These are phyloP conservation scores for Tachysurus fulvidraco DNA, from an alignment of 2,113 vertebrate genomes.

Conservation along the genomic window DNA sequence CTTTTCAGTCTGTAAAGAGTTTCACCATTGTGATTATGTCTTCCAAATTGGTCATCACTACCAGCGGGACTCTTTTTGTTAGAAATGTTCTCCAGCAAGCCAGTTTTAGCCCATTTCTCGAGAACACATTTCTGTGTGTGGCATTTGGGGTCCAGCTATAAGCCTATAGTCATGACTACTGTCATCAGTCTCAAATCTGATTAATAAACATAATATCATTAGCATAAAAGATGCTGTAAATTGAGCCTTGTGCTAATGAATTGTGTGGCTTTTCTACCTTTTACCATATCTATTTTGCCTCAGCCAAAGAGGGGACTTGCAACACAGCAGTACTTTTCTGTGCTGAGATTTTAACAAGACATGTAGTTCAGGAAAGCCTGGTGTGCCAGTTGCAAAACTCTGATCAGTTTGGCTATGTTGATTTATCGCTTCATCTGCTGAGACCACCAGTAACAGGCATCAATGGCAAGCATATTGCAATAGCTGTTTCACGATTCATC, in stretches of 20 bases:
- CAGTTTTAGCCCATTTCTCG: neutral
- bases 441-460: neutral
- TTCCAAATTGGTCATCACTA: neutral
- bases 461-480: neutral
- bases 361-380: neutral
- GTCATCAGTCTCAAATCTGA: neutral
- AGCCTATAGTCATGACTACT: neutral
- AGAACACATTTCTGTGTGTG: neutral
- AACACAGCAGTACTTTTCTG: neutral
- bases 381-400: neutral
- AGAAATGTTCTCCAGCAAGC: neutral
- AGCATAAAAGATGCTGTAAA: neutral
- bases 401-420: neutral
- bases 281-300: neutral
- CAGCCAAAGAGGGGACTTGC: neutral
- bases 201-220: neutral
- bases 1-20: neutral
- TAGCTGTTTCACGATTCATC: neutral
- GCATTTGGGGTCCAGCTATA: neutral
- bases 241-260: neutral
- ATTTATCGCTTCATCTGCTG: neutral
- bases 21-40: neutral
- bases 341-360: neutral
- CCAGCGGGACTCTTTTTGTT: neutral
- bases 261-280: neutral